Base-by-base conservation (phyloP, 2,888 invertebrate genomes). In the Eurytoma californica region DNA sequence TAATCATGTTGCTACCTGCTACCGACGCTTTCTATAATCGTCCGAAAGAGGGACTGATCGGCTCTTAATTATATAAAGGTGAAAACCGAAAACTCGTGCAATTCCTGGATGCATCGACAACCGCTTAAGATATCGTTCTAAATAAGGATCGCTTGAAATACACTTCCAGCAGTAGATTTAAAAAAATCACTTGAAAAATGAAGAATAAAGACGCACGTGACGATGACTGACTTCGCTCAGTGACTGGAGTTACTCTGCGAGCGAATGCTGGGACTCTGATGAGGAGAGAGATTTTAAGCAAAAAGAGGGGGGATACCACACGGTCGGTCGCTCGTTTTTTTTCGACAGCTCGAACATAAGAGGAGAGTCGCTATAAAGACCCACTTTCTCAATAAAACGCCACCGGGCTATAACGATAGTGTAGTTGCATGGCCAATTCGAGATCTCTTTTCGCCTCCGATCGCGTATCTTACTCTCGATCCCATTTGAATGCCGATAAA, bases 371-470 rank as follows among this genome's bases (percentile, higher is more conserved):
- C 16, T 39, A 24, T 81, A 80, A 84, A 84, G 85, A 86, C 84
- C 81, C 86, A 39, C 39, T 86, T 89, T 90, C 90, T 89, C 90
- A 90, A 90, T 90, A 90, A 90, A 90, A 90, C 89, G 89, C 89
- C 90, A 85, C 89, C 89, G 89, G 87, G 87, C 87, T 87, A 83
- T 73, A 39, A 39, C 9, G 68, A 77, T 75, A 82, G 30, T 2
- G 86, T 87, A 87, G 86, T 87, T 89, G 89, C 88, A 89, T 89
- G 89, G 87, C 87, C 86, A 85, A 85, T 82, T 82, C 39, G 69
- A 67, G 51, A 65, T 57, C 66, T 49, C 14, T 53, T 30, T 0
- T 30, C 57, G 57, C 9, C 9, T 74, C 24, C 58, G 66, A 57
- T 16, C 69, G 70, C 74, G 73, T 66, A 47, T 57, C 57, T 39